A percentile compares a stretch with the other conserved stretches of the same genome.
These are phyloP conservation scores for Ardeotis arabs DNA, from an alignment of 2,113 vertebrate species.

Conservation along the genomic window DNA sequence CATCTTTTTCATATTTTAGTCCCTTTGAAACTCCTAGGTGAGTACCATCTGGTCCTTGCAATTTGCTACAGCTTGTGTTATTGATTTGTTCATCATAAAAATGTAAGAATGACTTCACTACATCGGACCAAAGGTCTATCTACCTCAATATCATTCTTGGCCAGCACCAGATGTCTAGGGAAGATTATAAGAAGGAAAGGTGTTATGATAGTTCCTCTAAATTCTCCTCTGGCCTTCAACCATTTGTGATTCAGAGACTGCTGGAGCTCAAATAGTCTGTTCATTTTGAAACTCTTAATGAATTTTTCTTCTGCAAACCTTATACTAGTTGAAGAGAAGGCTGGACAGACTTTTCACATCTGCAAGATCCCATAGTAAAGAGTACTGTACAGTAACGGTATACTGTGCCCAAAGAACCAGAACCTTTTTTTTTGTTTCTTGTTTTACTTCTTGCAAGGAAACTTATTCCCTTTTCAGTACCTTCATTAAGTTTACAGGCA, in stretches of 20 bases:
- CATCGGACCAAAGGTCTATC: background rate
- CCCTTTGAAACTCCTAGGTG: conserved; percentile 42
- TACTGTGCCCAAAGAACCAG: background rate
- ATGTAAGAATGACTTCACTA: background rate
- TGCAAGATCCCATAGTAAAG: background rate
- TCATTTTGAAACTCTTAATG: background rate
- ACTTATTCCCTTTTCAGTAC: background rate
- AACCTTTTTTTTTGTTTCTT: background rate
- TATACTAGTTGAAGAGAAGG: background rate
- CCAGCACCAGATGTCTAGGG: conserved; percentile 1
- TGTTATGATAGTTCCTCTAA: background rate
- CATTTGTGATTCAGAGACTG: background rate
- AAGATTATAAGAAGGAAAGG: conserved; percentile 12
- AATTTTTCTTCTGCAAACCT: background rate
- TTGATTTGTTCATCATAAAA: conserved; percentile 61
- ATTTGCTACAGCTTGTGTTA: conserved; percentile 41
- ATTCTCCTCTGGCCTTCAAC: background rate
- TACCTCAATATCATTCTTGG: background rate
- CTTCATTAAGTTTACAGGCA: background rate
- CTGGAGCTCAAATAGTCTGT: background rate
- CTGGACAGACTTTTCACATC: background rate
- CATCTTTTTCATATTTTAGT: conserved; percentile 40
- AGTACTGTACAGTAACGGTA: background rate
- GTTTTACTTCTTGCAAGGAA: background rate
- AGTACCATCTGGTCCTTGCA: conserved; percentile 48